Conservation (phyloP, 2,113 vertebrate genomes). For the Bos taurus region ARS-UCD2.0 NC_037334.1:26790501-26791000, state of each 20-base stretch:
- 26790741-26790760: background rate
- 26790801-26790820: background rate
- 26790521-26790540: background rate
- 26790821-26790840: background rate
- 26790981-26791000: background rate
- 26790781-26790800: background rate
- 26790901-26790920: background rate
- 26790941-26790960: background rate
- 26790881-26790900: background rate
- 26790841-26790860: accelerated
- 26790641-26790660: background rate
- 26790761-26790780: background rate
- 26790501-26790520: background rate
- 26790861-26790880: background rate
- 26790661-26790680: background rate
- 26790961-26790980: background rate
- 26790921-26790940: background rate
- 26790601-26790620: background rate
- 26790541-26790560: background rate
- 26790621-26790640: background rate
- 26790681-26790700: background rate
- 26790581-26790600: background rate
- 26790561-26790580: background rate
- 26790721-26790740: background rate
- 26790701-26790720: background rate